Evolutionary conservation across 2,797 vertebrate species (phyloP).

Genomic region (Hapalemur alaotrensis): DNA sequence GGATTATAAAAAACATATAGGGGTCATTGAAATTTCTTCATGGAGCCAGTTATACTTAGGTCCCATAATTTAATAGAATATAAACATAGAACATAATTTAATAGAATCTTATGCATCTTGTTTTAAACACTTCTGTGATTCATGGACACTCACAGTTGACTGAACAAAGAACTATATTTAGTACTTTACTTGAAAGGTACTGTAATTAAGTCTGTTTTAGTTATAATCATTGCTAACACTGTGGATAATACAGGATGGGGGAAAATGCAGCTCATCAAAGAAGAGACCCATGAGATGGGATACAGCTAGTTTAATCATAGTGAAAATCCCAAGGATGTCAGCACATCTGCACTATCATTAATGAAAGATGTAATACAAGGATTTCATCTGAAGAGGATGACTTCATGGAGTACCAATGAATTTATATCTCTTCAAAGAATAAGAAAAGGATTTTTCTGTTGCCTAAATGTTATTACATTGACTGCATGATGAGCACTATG

Average conservation of each 20-base stretch:
- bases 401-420: conserved; percentile 57
- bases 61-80: conserved; percentile 80
- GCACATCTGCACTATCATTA: background rate
- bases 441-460: background rate
- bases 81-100: conserved; percentile 81
- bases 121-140: conserved; percentile 80
- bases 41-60: background rate
- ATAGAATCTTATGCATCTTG: conserved; percentile 70
- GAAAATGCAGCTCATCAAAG: conserved; percentile 29
- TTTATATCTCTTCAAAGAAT: background rate
- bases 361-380: background rate
- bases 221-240: conserved; percentile 74
- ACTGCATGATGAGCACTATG: background rate
- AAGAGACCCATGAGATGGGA: background rate
- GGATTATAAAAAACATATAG: too few species aligned
- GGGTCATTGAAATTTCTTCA: too few species aligned
- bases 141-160: conserved; percentile 75
- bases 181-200: conserved; percentile 77
- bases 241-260: conserved; percentile 48
- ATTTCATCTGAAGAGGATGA: conserved; percentile 71
- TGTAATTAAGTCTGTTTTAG: conserved; percentile 83
- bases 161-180: conserved; percentile 81
- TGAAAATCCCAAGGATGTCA: background rate
- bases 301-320: background rate
- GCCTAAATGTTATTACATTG: background rate